Percentiles rank a stretch among this genome's conserved stretches.
These are phyloP conservation scores for Trachymyrmex cornetzi DNA, from an alignment of 1,140 invertebrate species.

Conservation along the genomic window DNA sequence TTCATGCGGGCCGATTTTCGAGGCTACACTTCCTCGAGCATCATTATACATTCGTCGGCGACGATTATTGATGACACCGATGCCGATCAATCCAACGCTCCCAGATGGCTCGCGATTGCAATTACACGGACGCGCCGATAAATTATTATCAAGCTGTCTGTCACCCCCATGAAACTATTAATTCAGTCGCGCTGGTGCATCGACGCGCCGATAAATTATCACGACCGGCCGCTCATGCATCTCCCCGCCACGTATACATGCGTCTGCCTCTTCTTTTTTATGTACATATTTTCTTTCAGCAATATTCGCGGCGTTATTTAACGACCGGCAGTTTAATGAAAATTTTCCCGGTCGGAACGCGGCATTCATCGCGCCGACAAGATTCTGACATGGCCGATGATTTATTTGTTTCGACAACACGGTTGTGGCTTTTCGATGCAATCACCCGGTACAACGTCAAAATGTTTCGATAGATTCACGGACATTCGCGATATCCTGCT, in stretches of 20 bases:
- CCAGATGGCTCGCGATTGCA: conserved; percentile 69
- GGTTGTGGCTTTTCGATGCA: conserved; percentile 4
- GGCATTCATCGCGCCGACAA: conserved; percentile 33
- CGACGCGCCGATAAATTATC: conserved; percentile 70
- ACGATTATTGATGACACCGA: conserved; percentile 66
- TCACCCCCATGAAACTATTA: conserved; percentile 75
- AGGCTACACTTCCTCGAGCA: conserved; percentile 59
- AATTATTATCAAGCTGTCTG: conserved; percentile 77
- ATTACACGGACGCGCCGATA: conserved; percentile 69
- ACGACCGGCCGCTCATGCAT: background rate
- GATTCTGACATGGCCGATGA: conserved; percentile 44
- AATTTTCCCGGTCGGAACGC: conserved; percentile 30
- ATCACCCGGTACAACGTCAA: conserved; percentile 17
- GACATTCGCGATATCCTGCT: conserved; percentile 21
- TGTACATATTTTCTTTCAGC: conserved; percentile 47
- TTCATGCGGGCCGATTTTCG: conserved; percentile 55
- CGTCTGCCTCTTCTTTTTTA: background rate
- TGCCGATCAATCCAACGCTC: conserved; percentile 69
- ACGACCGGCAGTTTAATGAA: conserved; percentile 54
- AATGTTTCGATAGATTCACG: conserved; percentile 30
- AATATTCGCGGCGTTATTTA: conserved; percentile 47
- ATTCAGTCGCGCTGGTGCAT: conserved; percentile 66
- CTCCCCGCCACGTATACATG: background rate
- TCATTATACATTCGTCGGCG: conserved; percentile 62
- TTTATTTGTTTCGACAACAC: conserved; percentile 50